Percentiles rank a stretch among this genome's conserved stretches.
These are phyloP conservation scores for Limnothrissa miodon DNA, from an alignment of 2,113 vertebrate species.

Conservation along the genomic window DNA sequence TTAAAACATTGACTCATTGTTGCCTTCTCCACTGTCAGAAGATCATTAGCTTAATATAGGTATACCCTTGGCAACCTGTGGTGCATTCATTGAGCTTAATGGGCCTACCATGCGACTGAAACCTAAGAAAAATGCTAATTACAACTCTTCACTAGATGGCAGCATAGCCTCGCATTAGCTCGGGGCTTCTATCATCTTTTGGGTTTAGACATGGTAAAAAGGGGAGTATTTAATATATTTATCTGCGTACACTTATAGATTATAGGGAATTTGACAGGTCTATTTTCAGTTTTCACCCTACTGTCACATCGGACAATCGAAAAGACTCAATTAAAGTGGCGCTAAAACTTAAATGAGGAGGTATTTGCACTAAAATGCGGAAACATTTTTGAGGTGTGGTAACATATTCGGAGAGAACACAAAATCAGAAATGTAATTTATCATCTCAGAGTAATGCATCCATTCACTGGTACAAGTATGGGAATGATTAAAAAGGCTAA, in stretches of 20 bases:
- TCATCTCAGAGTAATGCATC: neutral
- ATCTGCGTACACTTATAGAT: neutral
- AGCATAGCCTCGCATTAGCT: slow-evolving; percentile 45
- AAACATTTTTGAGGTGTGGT: neutral
- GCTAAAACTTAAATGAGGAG: neutral
- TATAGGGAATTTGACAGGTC: neutral
- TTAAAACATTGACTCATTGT: neutral
- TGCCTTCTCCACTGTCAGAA: neutral
- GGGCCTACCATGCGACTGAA: neutral
- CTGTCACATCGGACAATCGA: neutral
- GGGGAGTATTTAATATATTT: neutral
- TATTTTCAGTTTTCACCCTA: neutral
- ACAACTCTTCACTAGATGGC: slow-evolving; percentile 45
- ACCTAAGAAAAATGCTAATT: neutral
- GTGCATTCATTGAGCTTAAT: no score
- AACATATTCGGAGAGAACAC: neutral
- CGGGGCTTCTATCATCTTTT: neutral
- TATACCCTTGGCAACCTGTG: neutral
- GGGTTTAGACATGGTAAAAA: neutral
- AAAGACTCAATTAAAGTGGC: neutral
- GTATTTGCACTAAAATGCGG: neutral
- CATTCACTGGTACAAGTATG: neutral
- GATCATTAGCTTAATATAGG: neutral
- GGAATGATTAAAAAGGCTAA: neutral
- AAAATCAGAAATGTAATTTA: neutral